A percentile compares a stretch with the other conserved stretches of the same genome.
These are phyloP conservation scores for Nasonia oneida DNA, from an alignment of 2,888 invertebrate genomes.

Conservation along the genomic window DNA sequence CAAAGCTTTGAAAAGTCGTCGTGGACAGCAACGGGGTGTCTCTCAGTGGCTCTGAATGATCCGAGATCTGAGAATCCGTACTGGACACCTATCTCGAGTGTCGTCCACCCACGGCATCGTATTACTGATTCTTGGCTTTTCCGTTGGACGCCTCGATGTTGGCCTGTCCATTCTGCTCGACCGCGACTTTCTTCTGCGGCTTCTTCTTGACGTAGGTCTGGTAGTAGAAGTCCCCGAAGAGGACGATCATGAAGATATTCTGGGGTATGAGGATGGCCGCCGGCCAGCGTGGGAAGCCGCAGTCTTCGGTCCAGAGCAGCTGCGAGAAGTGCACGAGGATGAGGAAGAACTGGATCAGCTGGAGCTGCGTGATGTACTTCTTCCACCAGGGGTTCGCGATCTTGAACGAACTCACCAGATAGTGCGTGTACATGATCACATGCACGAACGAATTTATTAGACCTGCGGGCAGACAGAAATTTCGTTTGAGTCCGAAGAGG, in stretches of 20 bases:
- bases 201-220: constrained; percentile 81
- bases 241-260: constrained; percentile 83
- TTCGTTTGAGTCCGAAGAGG: neutral
- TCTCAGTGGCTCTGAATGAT: neutral
- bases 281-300: constrained; percentile 82
- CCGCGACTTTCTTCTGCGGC: constrained; percentile 60
- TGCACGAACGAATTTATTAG: constrained; percentile 89
- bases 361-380: constrained; percentile 90
- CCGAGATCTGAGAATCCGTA: neutral
- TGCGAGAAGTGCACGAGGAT: constrained; percentile 81
- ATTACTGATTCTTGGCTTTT: constrained; percentile 64
- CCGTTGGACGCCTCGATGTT: constrained; percentile 63
- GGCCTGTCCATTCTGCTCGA: constrained; percentile 63
- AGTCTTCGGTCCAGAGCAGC: constrained; percentile 80
- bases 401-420: constrained; percentile 84
- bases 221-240: constrained; percentile 86
- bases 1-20: neutral
- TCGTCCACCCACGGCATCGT: neutral
- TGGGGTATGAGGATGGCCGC: constrained; percentile 83
- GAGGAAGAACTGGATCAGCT: constrained; percentile 86
- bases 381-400: constrained; percentile 88
- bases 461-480: constrained; percentile 78
- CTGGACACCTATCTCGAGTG: neutral
- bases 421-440: constrained; percentile 90
- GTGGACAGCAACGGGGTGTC: neutral